These are phyloP conservation scores for Euthynnus affinis DNA, from an alignment of 2,797 vertebrate genomes.

Conservation along the genomic window DNA sequence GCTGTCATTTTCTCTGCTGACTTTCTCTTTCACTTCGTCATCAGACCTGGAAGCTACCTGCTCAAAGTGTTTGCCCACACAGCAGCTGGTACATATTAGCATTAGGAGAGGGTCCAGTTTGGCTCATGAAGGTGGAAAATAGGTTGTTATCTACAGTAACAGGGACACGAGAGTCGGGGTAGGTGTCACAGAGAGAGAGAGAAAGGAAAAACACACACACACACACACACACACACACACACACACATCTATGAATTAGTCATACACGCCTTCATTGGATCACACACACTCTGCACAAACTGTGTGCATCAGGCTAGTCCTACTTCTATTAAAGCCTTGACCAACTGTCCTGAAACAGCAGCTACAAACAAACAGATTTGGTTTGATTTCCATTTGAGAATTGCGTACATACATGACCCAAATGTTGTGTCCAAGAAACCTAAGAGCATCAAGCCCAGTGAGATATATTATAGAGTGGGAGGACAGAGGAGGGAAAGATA, in stretches of 20 bases:
- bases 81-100: slow-evolving; percentile 61
- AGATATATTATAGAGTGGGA: slow-evolving; percentile 35
- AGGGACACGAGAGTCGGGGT: slow-evolving; percentile 68
- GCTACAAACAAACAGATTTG: slow-evolving; percentile 12
- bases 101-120: slow-evolving; percentile 74
- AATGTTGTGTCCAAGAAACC: background rate
- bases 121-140: slow-evolving; percentile 58
- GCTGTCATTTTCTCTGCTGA: slow-evolving; percentile 44
- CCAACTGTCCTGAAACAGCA: slow-evolving; percentile 22
- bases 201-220: background rate
- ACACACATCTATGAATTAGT: slow-evolving; percentile 41
- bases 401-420: slow-evolving; percentile 1
- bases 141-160: slow-evolving; percentile 74
- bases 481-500: slow-evolving; percentile 36
- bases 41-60: slow-evolving; percentile 46
- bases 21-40: slow-evolving; percentile 44
- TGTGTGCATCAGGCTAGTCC: background rate
- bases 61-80: slow-evolving; percentile 59
- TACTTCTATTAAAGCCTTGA: slow-evolving; percentile 28
- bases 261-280: slow-evolving; percentile 29
- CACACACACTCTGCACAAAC: slow-evolving; percentile 17
- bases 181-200: slow-evolving; percentile 35
- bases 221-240: slow-evolving; percentile 24
- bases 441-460: slow-evolving; percentile 31
- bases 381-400: slow-evolving; percentile 9